These are phyloP conservation scores for Colius striatus DNA, from an alignment of 2,113 vertebrate genomes.

Conservation along the genomic window DNA sequence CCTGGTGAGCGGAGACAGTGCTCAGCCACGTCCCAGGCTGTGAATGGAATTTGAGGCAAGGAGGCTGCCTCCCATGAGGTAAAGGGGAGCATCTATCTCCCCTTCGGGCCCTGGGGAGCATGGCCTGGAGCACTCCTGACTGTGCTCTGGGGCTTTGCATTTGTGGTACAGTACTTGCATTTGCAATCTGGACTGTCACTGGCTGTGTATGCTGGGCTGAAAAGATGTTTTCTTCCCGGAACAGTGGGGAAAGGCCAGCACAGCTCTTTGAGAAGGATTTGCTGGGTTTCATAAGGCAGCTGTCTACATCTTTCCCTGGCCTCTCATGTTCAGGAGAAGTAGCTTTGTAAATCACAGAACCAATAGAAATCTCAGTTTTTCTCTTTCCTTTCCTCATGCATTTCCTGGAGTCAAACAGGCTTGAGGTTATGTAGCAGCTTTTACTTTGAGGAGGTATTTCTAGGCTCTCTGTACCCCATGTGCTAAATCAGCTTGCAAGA, in stretches of 20 bases:
- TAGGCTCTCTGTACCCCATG: neutral
- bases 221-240: neutral
- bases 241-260: neutral
- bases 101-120: neutral
- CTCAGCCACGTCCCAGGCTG: neutral
- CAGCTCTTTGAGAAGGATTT: neutral
- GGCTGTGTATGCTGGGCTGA: neutral
- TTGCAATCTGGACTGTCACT: neutral
- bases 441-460: neutral
- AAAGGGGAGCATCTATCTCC: neutral
- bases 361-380: neutral
- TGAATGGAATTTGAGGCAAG: neutral
- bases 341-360: neutral
- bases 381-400: neutral
- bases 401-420: neutral
- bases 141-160: accelerated
- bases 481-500: neutral
- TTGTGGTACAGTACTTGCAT: neutral
- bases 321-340: neutral
- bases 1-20: neutral
- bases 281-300: neutral
- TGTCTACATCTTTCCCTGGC: neutral
- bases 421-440: neutral
- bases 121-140: neutral
- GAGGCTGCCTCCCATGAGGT: neutral